Evolutionary conservation across 2,113 vertebrate genomes (phyloP).

Genomic region (Brienomyrus longianalis): DNA sequence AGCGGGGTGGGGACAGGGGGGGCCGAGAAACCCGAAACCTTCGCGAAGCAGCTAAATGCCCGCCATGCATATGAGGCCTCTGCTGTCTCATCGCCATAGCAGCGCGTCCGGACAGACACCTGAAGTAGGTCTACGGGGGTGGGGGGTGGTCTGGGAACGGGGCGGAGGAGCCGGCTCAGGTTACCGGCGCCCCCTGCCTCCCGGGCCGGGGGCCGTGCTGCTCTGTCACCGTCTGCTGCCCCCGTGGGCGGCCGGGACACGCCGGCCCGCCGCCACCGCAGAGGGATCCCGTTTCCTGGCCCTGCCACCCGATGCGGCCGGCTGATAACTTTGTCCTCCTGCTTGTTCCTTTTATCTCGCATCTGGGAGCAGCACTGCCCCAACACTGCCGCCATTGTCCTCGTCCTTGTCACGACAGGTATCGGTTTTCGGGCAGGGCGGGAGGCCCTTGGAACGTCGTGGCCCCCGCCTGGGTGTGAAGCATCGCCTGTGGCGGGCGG

Average conservation of each 20-base stretch:
- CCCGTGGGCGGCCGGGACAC: constrained; percentile 36
- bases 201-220: constrained; percentile 32
- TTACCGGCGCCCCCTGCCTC: constrained; percentile 38
- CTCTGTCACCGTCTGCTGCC: constrained; percentile 36
- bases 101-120: constrained; percentile 28
- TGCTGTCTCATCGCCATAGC: constrained; percentile 31
- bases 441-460: constrained; percentile 3
- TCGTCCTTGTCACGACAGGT: constrained; percentile 42
- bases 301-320: constrained; percentile 38
- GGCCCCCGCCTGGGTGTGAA: constrained; percentile 20
- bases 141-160: constrained; percentile 41
- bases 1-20: neutral
- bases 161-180: constrained; percentile 27
- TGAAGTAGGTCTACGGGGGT: constrained; percentile 15
- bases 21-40: constrained; percentile 1
- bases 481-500: neutral
- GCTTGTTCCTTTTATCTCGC: constrained; percentile 56
- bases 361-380: constrained; percentile 43
- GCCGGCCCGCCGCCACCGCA: constrained; percentile 30
- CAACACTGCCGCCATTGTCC: constrained; percentile 44
- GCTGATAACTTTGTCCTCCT: constrained; percentile 55
- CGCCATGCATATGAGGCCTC: neutral
- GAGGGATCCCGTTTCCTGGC: constrained; percentile 46
- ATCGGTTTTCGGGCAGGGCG: constrained; percentile 39
- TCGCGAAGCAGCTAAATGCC: neutral